Conservation (phyloP, 2,888 invertebrate genomes). For the Clitarchus hookeri region DNA sequence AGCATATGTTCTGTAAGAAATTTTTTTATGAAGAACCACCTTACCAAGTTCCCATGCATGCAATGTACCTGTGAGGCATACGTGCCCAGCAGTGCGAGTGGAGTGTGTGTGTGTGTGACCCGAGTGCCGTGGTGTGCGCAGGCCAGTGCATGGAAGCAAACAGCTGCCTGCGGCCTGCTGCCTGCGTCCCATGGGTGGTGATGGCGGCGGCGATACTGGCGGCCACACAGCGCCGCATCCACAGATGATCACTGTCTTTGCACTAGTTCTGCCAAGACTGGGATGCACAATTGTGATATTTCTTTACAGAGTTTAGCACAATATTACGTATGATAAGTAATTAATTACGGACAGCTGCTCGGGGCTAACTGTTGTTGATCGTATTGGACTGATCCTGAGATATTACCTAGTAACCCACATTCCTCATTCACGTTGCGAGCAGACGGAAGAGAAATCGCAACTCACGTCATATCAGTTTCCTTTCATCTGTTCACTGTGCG, state of each 20-base stretch:
- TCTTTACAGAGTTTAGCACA: conserved; percentile 17
- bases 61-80: neutral
- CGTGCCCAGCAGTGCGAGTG: neutral
- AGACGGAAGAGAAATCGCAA: neutral
- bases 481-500: neutral
- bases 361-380: neutral
- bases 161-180: neutral
- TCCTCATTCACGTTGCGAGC: neutral
- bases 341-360: neutral
- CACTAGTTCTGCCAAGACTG: conserved; percentile 2
- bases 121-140: neutral
- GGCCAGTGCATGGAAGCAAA: conserved; percentile 29
- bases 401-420: neutral
- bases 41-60: neutral
- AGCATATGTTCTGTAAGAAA: too few species aligned
- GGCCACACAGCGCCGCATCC: neutral
- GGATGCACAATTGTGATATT: conserved; percentile 23
- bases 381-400: neutral
- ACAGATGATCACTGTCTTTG: conserved; percentile 18
- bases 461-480: conserved; percentile 17
- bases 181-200: neutral
- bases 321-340: neutral
- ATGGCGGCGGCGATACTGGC: neutral
- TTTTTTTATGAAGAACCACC: too few species aligned
- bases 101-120: too few species aligned